Evolutionary conservation across 2,113 vertebrate species (phyloP).

Genomic region (Saiga tatarica): DNA sequence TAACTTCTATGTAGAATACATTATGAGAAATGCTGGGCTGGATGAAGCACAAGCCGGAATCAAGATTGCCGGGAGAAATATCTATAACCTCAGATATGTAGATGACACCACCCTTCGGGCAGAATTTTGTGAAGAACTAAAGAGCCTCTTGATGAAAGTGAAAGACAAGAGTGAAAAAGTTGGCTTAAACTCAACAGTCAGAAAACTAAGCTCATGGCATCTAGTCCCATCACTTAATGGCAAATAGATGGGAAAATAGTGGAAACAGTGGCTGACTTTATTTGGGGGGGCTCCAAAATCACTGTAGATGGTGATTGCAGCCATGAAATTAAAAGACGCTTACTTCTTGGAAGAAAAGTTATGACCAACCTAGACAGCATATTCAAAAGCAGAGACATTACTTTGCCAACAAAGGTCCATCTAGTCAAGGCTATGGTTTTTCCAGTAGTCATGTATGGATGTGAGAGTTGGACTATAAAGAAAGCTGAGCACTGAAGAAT

Average conservation of each 20-base stretch:
- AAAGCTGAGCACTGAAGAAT: fast-evolving
- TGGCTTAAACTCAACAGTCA: neutral
- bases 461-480: neutral
- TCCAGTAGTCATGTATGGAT: neutral
- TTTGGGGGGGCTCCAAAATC: neutral
- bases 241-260: neutral
- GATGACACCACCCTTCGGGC: neutral
- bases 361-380: neutral
- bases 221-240: neutral
- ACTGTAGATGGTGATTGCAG: neutral
- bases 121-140: neutral
- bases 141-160: neutral
- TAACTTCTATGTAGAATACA: neutral
- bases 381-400: neutral
- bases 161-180: neutral
- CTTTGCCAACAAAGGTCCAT: neutral
- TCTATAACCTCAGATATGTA: neutral
- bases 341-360: neutral
- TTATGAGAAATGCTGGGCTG: neutral
- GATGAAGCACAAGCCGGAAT: neutral
- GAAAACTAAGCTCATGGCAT: neutral
- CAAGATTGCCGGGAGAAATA: neutral
- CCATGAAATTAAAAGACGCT: neutral
- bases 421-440: neutral
- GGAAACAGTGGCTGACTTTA: neutral